A percentile compares a stretch with the other conserved stretches of the same genome.
Evolutionary conservation across 2,888 invertebrate genomes (phyloP).

Genomic region (Catocala nupta): DNA sequence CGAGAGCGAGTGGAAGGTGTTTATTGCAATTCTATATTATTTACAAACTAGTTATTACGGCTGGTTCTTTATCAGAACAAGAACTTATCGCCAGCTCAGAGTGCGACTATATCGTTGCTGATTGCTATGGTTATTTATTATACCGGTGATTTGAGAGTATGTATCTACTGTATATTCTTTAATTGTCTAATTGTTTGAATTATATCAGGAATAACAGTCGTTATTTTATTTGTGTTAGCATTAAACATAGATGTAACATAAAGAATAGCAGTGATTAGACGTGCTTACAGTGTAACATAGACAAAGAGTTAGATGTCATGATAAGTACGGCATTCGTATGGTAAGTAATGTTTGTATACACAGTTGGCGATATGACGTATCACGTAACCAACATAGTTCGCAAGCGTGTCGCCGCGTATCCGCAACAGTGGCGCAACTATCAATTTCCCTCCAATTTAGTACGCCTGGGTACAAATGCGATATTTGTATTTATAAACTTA

Average conservation of each 20-base stretch:
- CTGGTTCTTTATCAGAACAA: no score
- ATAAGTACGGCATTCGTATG: slow-evolving; percentile 36
- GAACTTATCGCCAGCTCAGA: no score
- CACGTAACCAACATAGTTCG: slow-evolving; percentile 48
- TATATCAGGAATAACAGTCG: no score
- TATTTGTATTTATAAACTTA: slow-evolving; percentile 6
- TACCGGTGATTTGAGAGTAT: no score
- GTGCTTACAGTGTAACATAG: slow-evolving; percentile 30
- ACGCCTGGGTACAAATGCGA: slow-evolving; percentile 21
- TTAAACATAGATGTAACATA: slow-evolving; percentile 35
- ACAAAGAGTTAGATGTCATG: slow-evolving; percentile 36
- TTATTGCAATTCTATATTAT: no score
- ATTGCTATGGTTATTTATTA: no score
- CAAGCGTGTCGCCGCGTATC: slow-evolving; percentile 37
- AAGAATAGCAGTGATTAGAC: slow-evolving; percentile 27
- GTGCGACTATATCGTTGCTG: no score
- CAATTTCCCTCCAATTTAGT: slow-evolving; percentile 50
- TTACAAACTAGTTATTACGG: no score
- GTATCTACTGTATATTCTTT: no score
- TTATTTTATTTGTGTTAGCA: background rate
- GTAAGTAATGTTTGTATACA: slow-evolving; percentile 55
- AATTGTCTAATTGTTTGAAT: no score
- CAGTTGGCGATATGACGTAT: slow-evolving; percentile 47
- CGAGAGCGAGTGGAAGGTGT: no score
- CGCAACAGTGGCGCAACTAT: slow-evolving; percentile 44